These are phyloP conservation scores for Drosophila tani DNA, from an alignment of 1,140 invertebrate genomes.

Conservation along the genomic window DNA sequence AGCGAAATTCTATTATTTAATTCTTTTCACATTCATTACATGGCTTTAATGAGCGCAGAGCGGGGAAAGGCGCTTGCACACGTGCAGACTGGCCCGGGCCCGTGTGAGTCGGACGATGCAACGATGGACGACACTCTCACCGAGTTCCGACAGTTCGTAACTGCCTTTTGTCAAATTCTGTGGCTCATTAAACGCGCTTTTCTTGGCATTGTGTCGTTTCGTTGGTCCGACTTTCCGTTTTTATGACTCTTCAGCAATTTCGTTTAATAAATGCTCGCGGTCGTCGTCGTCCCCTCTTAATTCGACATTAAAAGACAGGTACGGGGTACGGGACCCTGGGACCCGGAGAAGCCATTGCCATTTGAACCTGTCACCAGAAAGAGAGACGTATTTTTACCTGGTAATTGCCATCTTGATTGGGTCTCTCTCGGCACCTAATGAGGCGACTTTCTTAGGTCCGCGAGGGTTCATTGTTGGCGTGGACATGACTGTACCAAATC, in stretches of 20 bases:
- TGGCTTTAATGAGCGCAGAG: conserved; percentile 65
- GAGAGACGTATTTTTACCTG: conserved; percentile 47
- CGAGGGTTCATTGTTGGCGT: conserved; percentile 65
- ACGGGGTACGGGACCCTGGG: conserved; percentile 31
- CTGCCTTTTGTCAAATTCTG: conserved; percentile 72
- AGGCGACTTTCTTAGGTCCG: conserved; percentile 66
- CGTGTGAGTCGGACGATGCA: conserved; percentile 18
- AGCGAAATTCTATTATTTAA: conserved; percentile 85
- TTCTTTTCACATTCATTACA: conserved; percentile 83
- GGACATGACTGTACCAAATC: conserved; percentile 63
- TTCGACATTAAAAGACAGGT: conserved; percentile 55
- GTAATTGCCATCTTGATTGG: conserved; percentile 64
- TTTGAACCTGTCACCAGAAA: conserved; percentile 63
- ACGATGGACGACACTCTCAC: conserved; percentile 60
- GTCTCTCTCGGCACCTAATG: conserved; percentile 48
- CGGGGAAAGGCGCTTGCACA: conserved; percentile 15
- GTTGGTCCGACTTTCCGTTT: conserved; percentile 71
- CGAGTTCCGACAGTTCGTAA: conserved; percentile 29
- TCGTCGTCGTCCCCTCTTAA: conserved; percentile 34
- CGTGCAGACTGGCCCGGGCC: conserved; percentile 20
- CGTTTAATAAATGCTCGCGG: conserved; percentile 61
- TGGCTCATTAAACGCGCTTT: conserved; percentile 71
- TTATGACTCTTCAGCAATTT: conserved; percentile 65
- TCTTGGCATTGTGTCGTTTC: conserved; percentile 64
- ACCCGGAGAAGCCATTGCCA: conserved; percentile 61